These are phyloP conservation scores for Oxygymnocypris stewartii DNA, from an alignment of 2,113 vertebrate genomes.

Conservation along the genomic window DNA sequence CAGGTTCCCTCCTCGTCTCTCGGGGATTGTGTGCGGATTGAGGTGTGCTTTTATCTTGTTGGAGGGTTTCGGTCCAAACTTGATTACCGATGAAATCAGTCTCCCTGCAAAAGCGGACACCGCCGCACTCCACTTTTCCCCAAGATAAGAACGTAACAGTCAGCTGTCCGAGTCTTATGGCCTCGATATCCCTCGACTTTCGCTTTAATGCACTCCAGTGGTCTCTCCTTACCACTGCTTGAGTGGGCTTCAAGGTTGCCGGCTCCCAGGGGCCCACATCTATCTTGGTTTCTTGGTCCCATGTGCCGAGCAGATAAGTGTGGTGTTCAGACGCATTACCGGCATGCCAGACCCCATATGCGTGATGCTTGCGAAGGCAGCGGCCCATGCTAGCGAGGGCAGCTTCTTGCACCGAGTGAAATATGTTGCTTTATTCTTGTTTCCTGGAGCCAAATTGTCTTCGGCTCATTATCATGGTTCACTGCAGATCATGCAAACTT, in stretches of 20 bases:
- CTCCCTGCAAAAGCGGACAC: constrained; percentile 21
- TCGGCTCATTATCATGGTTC: background rate
- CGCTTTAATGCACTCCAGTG: constrained; percentile 41
- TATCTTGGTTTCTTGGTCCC: background rate
- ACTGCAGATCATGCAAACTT: background rate
- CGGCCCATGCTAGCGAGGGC: background rate
- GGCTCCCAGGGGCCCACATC: constrained; percentile 21
- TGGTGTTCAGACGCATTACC: constrained; percentile 3
- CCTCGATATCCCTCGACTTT: background rate
- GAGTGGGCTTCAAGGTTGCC: constrained; percentile 27
- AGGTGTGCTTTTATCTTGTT: constrained; percentile 36
- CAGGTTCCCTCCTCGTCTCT: background rate
- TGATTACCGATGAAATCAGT: constrained; percentile 38
- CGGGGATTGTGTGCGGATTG: background rate
- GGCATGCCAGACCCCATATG: constrained; percentile 20
- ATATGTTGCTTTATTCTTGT: background rate
- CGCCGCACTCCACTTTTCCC: constrained; percentile 4
- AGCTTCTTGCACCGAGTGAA: background rate
- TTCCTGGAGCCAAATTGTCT: constrained; percentile 12
- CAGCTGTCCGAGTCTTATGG: constrained; percentile 3
- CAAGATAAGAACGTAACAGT: constrained; percentile 22
- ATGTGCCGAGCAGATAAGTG: constrained; percentile 18
- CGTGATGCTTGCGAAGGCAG: background rate
- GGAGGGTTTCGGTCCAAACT: constrained; percentile 39
- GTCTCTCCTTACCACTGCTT: constrained; percentile 27